Base-by-base conservation (phyloP, 2,888 invertebrate genomes). In the Oligia strigilis region DNA sequence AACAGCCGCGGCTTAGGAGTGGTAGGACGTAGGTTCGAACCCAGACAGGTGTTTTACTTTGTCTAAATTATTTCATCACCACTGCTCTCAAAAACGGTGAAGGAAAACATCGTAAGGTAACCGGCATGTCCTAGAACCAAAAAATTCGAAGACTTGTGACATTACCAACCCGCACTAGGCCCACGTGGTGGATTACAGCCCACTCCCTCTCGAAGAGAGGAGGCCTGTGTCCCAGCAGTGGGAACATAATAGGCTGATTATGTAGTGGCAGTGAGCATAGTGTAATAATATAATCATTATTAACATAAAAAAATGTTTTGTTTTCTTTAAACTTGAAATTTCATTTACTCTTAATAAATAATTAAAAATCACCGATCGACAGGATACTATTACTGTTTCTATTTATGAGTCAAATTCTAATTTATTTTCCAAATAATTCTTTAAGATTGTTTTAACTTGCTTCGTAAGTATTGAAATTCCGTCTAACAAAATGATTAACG, bases 401-500 rank as follows among this genome's bases (percentile, higher is more conserved):
- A 49, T 64, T 46, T 62, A 65, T 17, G 55, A 77, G 64, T 72
- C 43, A 58, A 55, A 66, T 64, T n/a, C 11, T 5, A 36, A 75
- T 58, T 75, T n/a, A 58, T 58, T 66, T 55, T n/a, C 14, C 6
- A 60, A 3, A 49, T 55, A 46, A 40, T 36, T 71, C 14, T 70
- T 49, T n/a, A 19, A 14, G 40, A 66, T 66, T 78, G 8, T 60
- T 66, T n/a, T 65, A 60, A 65, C 52, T 72, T 11, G 52, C 65
- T 78, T 55, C 17, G 6, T 9, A 43, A 62, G 19, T 55, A 84
- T 71, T 76, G 14, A 46, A 81, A 77, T 58, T 55, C 49, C 43
- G 49, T 76, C 43, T 69, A 77, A 67, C 40, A n/a, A 73, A 80
- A 79, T 75, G 64, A 85, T 70, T 86, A 76, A 76, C 65, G 75